Percentiles rank a stretch among this genome's conserved stretches.
Conservation (phyloP, 2,113 vertebrate genomes). For the Laticauda colubrina region DNA sequence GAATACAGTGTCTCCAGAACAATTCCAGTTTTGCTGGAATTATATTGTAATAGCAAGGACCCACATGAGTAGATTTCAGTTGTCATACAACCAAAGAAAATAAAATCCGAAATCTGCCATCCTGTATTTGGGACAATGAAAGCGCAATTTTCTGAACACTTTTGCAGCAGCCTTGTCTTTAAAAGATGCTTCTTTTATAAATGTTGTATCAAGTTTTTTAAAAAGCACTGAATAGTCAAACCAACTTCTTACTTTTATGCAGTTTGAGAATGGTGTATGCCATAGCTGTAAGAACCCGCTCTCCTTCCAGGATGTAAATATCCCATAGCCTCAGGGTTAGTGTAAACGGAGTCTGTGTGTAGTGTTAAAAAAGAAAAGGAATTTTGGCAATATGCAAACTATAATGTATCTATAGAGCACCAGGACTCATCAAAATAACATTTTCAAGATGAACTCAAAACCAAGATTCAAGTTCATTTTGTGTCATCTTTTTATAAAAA, state of each 20-base stretch:
- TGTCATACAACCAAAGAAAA: background rate
- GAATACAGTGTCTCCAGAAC: background rate
- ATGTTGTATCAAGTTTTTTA: background rate
- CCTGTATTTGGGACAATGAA: background rate
- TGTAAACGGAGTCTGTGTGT: slow-evolving; percentile 80
- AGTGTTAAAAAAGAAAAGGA: slow-evolving; percentile 25
- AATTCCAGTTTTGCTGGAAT: background rate
- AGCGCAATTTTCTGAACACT: background rate
- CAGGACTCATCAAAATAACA: background rate
- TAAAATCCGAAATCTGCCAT: background rate
- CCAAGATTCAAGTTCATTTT: background rate
- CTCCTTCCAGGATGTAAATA: slow-evolving; percentile 86
- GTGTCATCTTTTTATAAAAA: background rate
- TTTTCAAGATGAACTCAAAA: background rate
- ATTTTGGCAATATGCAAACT: background rate
- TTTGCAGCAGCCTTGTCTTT: background rate
- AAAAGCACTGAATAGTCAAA: background rate
- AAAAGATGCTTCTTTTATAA: background rate
- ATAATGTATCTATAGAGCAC: background rate
- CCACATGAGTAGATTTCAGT: background rate
- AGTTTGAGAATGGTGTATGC: slow-evolving; percentile 83
- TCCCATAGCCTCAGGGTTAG: slow-evolving; percentile 86
- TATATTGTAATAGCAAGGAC: background rate
- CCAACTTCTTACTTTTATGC: slow-evolving; percentile 82
- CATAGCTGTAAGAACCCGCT: slow-evolving; percentile 78